Evolutionary conservation across 64 coral and sea anemone genomes (phyloP), one percentile per base, ranked within the genome.

Genomic region (Montipora sp.): DNA sequence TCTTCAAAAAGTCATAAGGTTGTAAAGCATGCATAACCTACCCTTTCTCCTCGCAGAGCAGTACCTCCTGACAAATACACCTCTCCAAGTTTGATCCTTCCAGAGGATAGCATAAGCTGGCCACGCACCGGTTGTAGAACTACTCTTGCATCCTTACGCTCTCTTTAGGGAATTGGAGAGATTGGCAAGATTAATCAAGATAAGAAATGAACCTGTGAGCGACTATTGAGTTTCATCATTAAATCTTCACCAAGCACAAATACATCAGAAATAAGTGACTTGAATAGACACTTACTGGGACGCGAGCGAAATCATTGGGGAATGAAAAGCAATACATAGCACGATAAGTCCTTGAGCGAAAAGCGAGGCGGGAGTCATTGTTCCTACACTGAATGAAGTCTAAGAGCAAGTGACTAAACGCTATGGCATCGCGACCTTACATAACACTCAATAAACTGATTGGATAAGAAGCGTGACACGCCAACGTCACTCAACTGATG

Each of bases 41-140:
- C 90, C 71, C 69, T 91, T 24, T 83, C 90, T 49, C 90, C 90
- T 3, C 90, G 90, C 18, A 91, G 51, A 73, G 66, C 90, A 60
- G 75, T 72, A 45, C 76, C 61, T 27, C 90, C 90, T 47, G 90
- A 83, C 20, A 91, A 72, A 83, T 83, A 91, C 18, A 91, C 80
- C 49, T 91, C 79, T 47, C 90, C 90, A 51, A 91, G 90, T 47
- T 91, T 91, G 18, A 91, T 65, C 79, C 43, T 91, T 15, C 66
- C 51, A 5, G 59, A 81, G 22, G 90, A 91, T 15, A 83, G 23
- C 80, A 65, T 63, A 63, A 83, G 80, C 27, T 83, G 80, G 57
- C 80, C 80, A 44, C 45, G 80, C 18, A 45, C 27, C 0, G 80
- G 80, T 13, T 83, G 59, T 5, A 83, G 80, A 8, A 58, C 63